These are phyloP conservation scores for Pontoporia blainvillei DNA, from an alignment of 2,113 vertebrate species.

Conservation along the genomic window DNA sequence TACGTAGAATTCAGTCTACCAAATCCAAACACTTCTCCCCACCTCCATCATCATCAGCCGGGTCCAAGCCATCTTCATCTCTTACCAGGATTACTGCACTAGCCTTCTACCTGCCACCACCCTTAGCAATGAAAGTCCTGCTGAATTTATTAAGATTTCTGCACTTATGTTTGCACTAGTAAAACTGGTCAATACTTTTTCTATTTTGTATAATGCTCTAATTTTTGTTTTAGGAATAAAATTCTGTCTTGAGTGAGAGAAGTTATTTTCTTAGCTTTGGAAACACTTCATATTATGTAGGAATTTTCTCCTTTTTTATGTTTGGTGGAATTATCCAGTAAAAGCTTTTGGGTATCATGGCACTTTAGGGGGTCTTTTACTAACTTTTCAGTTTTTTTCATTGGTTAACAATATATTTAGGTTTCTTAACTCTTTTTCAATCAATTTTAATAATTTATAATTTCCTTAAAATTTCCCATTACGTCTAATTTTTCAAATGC, in stretches of 20 bases:
- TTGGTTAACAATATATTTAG: neutral
- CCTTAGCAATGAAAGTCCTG: neutral
- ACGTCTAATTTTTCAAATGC: neutral
- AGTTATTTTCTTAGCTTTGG: neutral
- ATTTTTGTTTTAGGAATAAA: neutral
- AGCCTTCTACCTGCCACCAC: accelerated
- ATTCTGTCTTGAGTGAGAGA: neutral
- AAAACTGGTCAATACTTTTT: neutral
- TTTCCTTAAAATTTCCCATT: neutral
- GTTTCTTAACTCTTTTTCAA: neutral
- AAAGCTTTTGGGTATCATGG: neutral
- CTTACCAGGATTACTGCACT: neutral
- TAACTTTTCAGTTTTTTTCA: neutral
- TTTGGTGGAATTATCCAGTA: neutral
- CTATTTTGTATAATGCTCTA: neutral
- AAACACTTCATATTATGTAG: neutral
- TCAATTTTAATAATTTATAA: neutral
- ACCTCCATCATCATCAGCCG: accelerated
- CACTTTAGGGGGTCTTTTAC: neutral
- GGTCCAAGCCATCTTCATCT: neutral
- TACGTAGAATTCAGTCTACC: neutral
- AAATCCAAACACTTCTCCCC: too few species aligned
- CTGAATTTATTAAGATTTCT: neutral
- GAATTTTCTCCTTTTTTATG: neutral
- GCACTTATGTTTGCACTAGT: accelerated